Percentiles rank a stretch among this genome's conserved stretches.
Evolutionary conservation across 2,113 vertebrate genomes (phyloP).

Genomic region (Gadus macrocephalus): DNA sequence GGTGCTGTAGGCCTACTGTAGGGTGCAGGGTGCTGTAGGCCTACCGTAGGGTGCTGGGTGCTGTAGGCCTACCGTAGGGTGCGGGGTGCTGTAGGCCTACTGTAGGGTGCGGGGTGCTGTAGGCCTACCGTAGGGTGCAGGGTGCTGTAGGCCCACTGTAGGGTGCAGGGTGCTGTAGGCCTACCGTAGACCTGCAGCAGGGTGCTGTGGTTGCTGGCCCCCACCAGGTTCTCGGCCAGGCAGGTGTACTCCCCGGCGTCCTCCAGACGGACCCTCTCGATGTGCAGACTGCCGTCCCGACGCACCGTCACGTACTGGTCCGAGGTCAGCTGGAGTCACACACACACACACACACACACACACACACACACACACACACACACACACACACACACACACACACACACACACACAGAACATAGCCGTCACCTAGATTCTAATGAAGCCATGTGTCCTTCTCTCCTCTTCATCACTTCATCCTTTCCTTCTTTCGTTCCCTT

Average conservation of each 20-base stretch:
- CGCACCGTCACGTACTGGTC: constrained; percentile 82
- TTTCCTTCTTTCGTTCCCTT: too few relatives aligned
- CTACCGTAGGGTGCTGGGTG: neutral
- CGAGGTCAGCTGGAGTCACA: constrained; percentile 76
- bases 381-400: constrained; percentile 1
- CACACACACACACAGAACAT: neutral
- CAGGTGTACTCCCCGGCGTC: constrained; percentile 88
- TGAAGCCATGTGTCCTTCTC: too few relatives aligned
- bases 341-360: neutral
- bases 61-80: too few relatives aligned
- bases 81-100: too few relatives aligned
- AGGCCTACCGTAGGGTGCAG: too few relatives aligned
- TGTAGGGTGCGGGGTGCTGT: too few relatives aligned
- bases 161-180: neutral
- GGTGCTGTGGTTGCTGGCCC: constrained; percentile 82
- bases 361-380: neutral
- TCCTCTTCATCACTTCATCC: too few relatives aligned
- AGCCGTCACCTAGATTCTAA: neutral
- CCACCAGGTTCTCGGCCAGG: constrained; percentile 82
- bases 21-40: too few relatives aligned
- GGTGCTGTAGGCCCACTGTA: too few relatives aligned
- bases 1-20: too few relatives aligned
- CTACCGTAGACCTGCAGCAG: constrained; percentile 82
- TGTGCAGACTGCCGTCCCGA: constrained; percentile 88
- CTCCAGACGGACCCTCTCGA: constrained; percentile 83